Percentiles rank a stretch among this genome's conserved stretches.
Conservation (phyloP, 1,140 invertebrate species). For the Cyclina sinensis region DNA sequence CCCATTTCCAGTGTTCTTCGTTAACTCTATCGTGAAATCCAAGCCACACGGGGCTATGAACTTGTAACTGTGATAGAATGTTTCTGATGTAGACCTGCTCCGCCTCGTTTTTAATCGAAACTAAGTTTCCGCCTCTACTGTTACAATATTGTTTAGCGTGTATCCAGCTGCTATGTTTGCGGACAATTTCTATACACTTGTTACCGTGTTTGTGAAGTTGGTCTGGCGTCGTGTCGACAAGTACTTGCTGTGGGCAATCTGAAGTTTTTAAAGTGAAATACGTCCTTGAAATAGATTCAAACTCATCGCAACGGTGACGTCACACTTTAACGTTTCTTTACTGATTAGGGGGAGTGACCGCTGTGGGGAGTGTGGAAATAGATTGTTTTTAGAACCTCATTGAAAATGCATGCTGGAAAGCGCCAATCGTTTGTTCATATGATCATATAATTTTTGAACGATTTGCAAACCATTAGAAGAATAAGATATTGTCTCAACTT, state of each 20-base stretch:
- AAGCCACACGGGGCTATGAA: constrained; percentile 1
- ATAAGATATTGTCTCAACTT: too few relatives aligned
- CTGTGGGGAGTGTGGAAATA: too few relatives aligned
- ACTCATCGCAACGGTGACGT: too few relatives aligned
- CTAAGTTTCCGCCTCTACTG: not conserved
- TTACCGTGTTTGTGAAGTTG: not conserved
- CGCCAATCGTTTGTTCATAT: too few relatives aligned
- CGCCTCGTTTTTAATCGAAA: not conserved
- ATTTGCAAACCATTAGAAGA: too few relatives aligned
- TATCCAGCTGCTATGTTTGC: not conserved
- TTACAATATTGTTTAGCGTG: constrained; percentile 37
- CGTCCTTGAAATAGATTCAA: too few relatives aligned
- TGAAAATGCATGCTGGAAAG: too few relatives aligned
- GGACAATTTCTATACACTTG: constrained; percentile 27
- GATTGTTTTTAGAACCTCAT: too few relatives aligned
- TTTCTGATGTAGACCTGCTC: not conserved
- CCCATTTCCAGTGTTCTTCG: constrained; percentile 43
- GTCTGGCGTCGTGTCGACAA: not conserved
- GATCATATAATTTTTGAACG: too few relatives aligned
- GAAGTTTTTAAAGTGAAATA: too few relatives aligned
- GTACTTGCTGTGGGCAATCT: not conserved
- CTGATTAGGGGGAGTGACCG: too few relatives aligned
- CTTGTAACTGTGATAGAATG: not conserved
- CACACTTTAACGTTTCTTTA: too few relatives aligned
- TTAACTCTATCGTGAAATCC: constrained; percentile 21